Percentiles rank a stretch among this genome's conserved stretches.
Evolutionary conservation across 2,113 vertebrate species (phyloP).

Genomic region (Cryptotis parvus): DNA sequence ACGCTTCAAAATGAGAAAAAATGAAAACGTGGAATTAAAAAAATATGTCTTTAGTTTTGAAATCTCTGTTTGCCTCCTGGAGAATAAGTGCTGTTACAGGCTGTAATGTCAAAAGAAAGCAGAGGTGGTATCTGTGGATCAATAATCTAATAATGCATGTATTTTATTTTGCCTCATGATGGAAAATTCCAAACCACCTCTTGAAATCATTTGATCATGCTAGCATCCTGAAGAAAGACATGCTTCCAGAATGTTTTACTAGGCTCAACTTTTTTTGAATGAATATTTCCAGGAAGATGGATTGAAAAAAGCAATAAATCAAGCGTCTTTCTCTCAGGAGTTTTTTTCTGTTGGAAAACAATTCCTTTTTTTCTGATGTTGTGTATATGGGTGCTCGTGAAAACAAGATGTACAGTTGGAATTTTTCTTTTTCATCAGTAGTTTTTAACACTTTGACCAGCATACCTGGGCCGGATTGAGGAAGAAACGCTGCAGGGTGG

Average conservation of each 20-base stretch:
- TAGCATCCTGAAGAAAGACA: background rate
- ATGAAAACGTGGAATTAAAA: background rate
- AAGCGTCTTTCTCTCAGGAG: background rate
- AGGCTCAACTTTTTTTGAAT: background rate
- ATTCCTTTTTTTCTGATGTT: background rate
- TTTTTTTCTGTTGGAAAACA: background rate
- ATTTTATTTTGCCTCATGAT: background rate
- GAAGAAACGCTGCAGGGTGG: too few species aligned
- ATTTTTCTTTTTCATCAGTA: background rate
- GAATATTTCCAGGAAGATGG: background rate
- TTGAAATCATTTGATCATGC: background rate
- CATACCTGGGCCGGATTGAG: too few species aligned
- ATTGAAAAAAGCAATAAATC: background rate
- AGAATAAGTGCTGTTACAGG: background rate
- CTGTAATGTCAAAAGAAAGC: background rate
- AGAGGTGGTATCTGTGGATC: background rate
- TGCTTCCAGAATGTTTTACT: background rate
- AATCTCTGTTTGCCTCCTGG: background rate
- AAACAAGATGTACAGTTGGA: background rate
- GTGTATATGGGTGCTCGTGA: background rate
- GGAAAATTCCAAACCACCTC: slow-evolving; percentile 46
- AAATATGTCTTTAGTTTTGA: background rate
- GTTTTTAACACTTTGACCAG: background rate
- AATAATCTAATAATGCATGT: background rate
- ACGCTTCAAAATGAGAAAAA: background rate